Conservation (phyloP, 2,113 vertebrate genomes). For the Ammodytes marinus region DNA sequence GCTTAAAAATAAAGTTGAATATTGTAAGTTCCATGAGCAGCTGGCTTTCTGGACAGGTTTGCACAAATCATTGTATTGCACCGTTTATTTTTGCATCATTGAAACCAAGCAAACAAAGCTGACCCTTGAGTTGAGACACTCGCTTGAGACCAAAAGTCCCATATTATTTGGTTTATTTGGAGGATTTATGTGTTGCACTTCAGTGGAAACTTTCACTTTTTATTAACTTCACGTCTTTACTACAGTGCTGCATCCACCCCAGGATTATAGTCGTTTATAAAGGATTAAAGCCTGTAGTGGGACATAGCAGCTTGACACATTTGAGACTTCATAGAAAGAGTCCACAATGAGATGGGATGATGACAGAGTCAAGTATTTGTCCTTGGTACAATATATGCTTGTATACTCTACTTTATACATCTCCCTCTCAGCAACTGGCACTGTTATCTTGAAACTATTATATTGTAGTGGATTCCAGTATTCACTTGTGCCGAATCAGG, state of each 20-base stretch:
- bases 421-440: not conserved
- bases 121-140: conserved; percentile 47
- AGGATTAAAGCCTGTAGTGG: conserved; percentile 42
- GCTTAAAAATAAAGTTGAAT: conserved; percentile 41
- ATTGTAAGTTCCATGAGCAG: conserved; percentile 47
- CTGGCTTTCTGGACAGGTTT: conserved; percentile 9
- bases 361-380: not conserved
- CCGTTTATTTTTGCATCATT: conserved; percentile 32
- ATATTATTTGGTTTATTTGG: conserved; percentile 38
- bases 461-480: not conserved
- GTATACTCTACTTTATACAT: too few species aligned
- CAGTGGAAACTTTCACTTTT: conserved; percentile 53
- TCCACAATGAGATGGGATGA: not conserved
- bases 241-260: conserved; percentile 36
- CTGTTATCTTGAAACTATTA: conserved; percentile 2
- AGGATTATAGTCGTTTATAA: conserved; percentile 52
- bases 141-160: conserved; percentile 3
- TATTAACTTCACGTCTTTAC: conserved; percentile 43
- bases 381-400: not conserved
- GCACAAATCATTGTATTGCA: conserved; percentile 50
- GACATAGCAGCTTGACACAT: conserved; percentile 27
- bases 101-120: conserved; percentile 49
- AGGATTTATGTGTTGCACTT: conserved; percentile 12
- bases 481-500: not conserved
- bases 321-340: conserved; percentile 14